Evolutionary conservation across 1,140 invertebrate genomes (phyloP), one percentile per base, ranked within the genome.

Genomic region (Aphelinus atriplicis): DNA sequence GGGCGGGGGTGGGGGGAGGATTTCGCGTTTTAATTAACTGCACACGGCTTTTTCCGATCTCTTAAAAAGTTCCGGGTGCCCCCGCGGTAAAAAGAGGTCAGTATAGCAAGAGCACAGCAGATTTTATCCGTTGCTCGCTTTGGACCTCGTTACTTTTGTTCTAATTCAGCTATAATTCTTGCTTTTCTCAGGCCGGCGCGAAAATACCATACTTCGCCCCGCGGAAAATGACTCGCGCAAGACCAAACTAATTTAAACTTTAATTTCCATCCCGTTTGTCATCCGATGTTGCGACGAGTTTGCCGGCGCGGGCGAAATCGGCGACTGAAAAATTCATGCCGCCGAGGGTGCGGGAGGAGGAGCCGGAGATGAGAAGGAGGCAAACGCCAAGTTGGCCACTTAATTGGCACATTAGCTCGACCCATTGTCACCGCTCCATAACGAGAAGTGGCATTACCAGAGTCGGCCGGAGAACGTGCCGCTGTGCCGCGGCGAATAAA

Each of bases 221-320:
- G 51, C 48, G 68, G 62, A 76, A 76, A 71, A 76, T 75, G 74
- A 76, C 62, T 60, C 56, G 63, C 55, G 45, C 63, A 72, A 72
- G 75, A 51, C 69, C 75, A 76, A 76, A 76, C 69, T 76, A 76
- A 76, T 76, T 76, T 76, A 76, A 76, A 76, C 69, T 76, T 76
- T 76, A 76, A 76, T 76, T 76, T 76, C 72, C 75, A 72, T 76
- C 75, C 66, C 75, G 70, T 76, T 76, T 76, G 75, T 76, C 75
- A 76, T 72, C 64, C 75, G 62, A 67, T 61, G 74, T 68, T 71
- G 9, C 74, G 43, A 58, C 63, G 58, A 73, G 64, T 60, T 66
- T 66, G 3, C 72, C 53, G 26, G 63, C 7, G 56, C 9, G 4
- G 51, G 43, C 5, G 7, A 42, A 66, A 71, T 71, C 61, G 63